Evolutionary conservation across 2,888 invertebrate genomes (phyloP), one percentile per base, ranked within the genome.

Genomic region (Luperina nickerlii): DNA sequence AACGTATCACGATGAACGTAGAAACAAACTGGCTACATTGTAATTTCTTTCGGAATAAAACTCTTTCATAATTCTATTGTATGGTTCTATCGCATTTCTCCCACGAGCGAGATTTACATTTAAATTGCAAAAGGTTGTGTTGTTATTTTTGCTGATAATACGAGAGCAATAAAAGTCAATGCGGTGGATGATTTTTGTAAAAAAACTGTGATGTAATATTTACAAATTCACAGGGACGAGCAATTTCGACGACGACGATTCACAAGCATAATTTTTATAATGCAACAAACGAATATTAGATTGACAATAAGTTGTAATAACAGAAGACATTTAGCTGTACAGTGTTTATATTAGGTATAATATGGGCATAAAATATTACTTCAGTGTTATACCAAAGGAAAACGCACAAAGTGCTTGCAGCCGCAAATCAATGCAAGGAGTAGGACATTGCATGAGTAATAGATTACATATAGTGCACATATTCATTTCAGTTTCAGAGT

Each of bases 101-200:
- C 51, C 67, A 38, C 4, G 42, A 60, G 54, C 8, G 18, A 48
- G 48, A 76, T 82, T 78, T 65, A 62, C 60, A 77, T 86, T 80
- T 74, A 78, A 76, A 80, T 82, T 80, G 32, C 65, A 63, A 73
- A 86, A 67, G 62, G 38, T 38, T 27, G 18, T 66, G 71, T 72
- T 79, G 42, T 79, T 76, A 80, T 80, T 76, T 54, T 83, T 66
- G 20, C 66, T 73, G 81, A 78, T 78, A 72, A 79, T 84, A 78
- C 69, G 13, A 72, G 54, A 77, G 82, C 68, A 62, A 86, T 86
- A 82, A 87, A 87, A 79, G 48, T 69, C 73, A 88, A 74, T 77
- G 80, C 77, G 78, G 77, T 81, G 63, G 71, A 80, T 77, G 83
- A 80, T 71, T 83, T 87, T 83, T 83, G 70, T 77, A 80, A 51